Evolutionary conservation across 2,888 invertebrate species (phyloP).

Genomic region (Acanthosepion esculentum): DNA sequence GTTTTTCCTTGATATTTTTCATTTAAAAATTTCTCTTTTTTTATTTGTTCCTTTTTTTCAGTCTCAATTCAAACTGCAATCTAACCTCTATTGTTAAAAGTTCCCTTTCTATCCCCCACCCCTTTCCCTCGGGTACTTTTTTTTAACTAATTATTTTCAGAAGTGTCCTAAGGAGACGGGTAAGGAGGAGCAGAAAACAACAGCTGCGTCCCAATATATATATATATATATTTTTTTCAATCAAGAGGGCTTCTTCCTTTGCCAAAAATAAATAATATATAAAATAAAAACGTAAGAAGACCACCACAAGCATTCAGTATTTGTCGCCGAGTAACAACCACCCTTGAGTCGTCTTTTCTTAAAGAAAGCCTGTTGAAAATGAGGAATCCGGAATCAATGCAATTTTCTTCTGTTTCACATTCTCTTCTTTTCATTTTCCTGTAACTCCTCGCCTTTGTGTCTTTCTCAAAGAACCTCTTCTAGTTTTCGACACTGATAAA

Average conservation of each 20-base stretch:
- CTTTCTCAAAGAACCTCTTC: no score
- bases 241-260: conserved; percentile 8
- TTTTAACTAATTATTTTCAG: neutral
- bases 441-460: no score
- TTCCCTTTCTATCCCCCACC: neutral
- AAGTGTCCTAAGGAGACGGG: neutral
- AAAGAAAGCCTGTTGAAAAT: no score
- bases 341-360: no score
- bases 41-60: neutral
- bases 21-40: neutral
- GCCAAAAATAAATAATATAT: neutral
- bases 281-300: no score
- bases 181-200: neutral
- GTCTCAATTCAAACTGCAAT: neutral
- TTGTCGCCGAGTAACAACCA: no score
- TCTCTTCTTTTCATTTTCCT: no score
- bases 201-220: neutral
- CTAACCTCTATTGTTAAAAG: neutral
- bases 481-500: no score
- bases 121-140: neutral
- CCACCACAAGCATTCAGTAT: no score
- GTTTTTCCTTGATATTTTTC: neutral
- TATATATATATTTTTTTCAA: neutral
- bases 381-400: no score
- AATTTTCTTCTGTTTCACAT: no score